phyloP scores from a whole-genome alignment of 2,113 vertebrate genomes.

The Rhinoptilus africanus region DNA sequence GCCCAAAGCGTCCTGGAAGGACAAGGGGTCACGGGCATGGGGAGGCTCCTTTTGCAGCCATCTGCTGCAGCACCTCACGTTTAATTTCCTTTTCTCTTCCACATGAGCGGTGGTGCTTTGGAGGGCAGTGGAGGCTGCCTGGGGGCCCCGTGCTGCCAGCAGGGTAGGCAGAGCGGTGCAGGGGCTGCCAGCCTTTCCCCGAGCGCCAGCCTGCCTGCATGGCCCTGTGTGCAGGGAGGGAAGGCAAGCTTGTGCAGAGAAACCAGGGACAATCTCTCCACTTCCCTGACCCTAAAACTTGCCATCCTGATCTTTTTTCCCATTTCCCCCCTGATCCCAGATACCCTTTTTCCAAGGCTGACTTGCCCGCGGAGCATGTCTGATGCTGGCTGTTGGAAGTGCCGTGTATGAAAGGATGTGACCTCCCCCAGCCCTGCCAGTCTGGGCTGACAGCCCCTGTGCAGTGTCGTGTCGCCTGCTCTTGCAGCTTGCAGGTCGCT shows the following conservation, averaged over 20 bases:
- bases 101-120: background rate
- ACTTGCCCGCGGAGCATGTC: background rate
- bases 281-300: background rate
- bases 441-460: background rate
- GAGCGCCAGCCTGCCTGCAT: background rate
- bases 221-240: background rate
- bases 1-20: background rate
- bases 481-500: background rate
- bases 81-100: background rate
- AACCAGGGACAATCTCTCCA: background rate
- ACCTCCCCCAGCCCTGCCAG: background rate
- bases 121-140: background rate
- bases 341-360: background rate
- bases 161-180: background rate
- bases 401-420: background rate
- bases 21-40: rapidly evolving
- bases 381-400: background rate
- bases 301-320: background rate
- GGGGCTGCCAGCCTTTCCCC: background rate
- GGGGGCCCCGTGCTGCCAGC: background rate
- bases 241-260: background rate
- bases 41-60: background rate
- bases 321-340: background rate
- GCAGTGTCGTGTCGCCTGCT: background rate
- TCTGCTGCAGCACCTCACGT: background rate